These are phyloP conservation scores for Halichondria panicea DNA, from an alignment of 37 sponge, comb jelly and placozoan genomes.

Conservation along the genomic window DNA sequence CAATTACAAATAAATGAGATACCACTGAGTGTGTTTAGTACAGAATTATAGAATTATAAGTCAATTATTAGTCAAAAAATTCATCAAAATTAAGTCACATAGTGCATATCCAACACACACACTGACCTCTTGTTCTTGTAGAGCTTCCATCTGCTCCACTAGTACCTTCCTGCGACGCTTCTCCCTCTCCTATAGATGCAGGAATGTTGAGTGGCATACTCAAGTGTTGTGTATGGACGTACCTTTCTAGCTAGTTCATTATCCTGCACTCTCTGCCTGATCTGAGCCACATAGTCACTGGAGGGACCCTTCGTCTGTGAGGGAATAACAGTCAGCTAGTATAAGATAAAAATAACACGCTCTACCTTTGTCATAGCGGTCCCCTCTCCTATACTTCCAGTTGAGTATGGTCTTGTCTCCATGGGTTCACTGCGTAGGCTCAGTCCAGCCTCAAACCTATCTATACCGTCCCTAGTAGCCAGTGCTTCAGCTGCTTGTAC, in stretches of 20 bases:
- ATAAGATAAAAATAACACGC: not conserved
- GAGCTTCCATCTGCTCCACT: slow-evolving; percentile 67
- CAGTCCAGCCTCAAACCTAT: slow-evolving; percentile 18
- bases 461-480: slow-evolving; percentile 23
- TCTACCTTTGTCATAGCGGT: not conserved
- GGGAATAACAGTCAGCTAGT: not conserved
- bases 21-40: not conserved
- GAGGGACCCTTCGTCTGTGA: not conserved
- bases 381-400: not conserved
- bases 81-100: not conserved
- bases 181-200: slow-evolving; percentile 75
- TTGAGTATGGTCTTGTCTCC: not conserved
- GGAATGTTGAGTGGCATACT: not conserved
- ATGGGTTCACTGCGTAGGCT: not conserved
- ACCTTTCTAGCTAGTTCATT: slow-evolving; percentile 44
- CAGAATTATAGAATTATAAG: not conserved
- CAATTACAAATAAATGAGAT: too few species aligned
- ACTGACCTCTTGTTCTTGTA: slow-evolving; percentile 66
- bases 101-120: not conserved
- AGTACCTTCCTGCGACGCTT: slow-evolving; percentile 81
- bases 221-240: not conserved
- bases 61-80: not conserved
- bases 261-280: slow-evolving; percentile 65
- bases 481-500: slow-evolving; percentile 13
- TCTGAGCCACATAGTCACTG: slow-evolving; percentile 71